Conservation (phyloP, 2,888 invertebrate genomes). For the Dromius quadrimaculatus region DNA sequence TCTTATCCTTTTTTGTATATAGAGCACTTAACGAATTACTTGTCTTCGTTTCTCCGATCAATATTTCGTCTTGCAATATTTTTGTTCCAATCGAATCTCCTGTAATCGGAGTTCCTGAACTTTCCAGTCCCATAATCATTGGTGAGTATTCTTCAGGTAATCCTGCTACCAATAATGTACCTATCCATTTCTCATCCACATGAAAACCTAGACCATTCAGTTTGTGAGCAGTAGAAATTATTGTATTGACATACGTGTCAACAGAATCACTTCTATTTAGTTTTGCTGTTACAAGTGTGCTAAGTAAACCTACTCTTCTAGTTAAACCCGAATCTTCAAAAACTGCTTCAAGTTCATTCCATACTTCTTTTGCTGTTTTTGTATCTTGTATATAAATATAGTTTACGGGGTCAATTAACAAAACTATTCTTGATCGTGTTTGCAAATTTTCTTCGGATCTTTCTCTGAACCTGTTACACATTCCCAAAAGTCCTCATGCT, state of each 20-base stretch:
- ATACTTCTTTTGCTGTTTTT: constrained; percentile 55
- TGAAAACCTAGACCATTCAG: constrained; percentile 56
- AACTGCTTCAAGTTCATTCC: constrained; percentile 55
- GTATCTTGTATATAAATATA: constrained; percentile 56
- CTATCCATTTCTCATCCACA: constrained; percentile 57
- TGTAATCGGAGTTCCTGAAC: constrained; percentile 57
- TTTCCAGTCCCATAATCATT: constrained; percentile 58
- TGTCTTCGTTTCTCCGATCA: background rate
- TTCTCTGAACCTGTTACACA: constrained; percentile 29
- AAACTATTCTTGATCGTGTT: constrained; percentile 54
- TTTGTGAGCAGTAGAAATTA: constrained; percentile 57
- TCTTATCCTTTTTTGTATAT: background rate
- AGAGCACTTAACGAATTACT: background rate
- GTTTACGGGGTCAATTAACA: constrained; percentile 54
- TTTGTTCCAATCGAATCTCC: constrained; percentile 58
- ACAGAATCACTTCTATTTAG: constrained; percentile 56
- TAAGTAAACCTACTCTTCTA: constrained; percentile 57
- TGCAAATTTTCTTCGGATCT: constrained; percentile 44
- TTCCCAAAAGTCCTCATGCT: constrained; percentile 54
- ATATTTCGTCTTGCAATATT: constrained; percentile 55
- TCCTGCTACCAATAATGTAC: constrained; percentile 58
- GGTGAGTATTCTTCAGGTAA: constrained; percentile 58
- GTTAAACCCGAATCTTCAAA: constrained; percentile 58
- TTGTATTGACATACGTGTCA: constrained; percentile 57
- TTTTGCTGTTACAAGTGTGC: constrained; percentile 54